Conservation (phyloP, 2,888 invertebrate species). For the Perithous albicinctus region DNA sequence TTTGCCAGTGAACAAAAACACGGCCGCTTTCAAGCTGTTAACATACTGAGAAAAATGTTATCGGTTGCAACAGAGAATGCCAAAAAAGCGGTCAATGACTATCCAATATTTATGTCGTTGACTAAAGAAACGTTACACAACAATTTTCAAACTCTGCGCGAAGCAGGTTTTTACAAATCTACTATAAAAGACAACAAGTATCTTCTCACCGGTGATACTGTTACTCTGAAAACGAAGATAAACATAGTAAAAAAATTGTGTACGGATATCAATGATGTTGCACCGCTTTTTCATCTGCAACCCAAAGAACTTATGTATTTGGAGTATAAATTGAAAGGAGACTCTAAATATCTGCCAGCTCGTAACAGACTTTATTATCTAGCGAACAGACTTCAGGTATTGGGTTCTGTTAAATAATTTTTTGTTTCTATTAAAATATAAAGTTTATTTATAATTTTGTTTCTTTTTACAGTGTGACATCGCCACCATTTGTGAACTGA, state of each 20-base stretch:
- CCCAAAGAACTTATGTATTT: neutral
- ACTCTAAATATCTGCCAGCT: constrained; percentile 21
- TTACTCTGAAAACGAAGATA: constrained; percentile 59
- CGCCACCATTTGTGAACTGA: constrained; percentile 20
- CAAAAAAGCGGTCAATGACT: constrained; percentile 17
- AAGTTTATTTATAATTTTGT: neutral
- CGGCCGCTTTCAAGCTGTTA: neutral
- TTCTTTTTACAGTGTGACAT: constrained; percentile 46
- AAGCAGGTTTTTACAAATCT: constrained; percentile 57
- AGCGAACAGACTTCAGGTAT: constrained; percentile 55
- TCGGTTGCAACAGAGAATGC: constrained; percentile 41
- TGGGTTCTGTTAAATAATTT: neutral
- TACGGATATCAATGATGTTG: constrained; percentile 60
- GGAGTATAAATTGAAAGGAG: neutral
- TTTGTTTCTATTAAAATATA: neutral
- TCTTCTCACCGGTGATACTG: constrained; percentile 47
- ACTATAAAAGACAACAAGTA: constrained; percentile 63
- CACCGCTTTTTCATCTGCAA: constrained; percentile 50
- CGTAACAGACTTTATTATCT: constrained; percentile 60
- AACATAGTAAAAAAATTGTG: constrained; percentile 26
- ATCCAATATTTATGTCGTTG: constrained; percentile 46
- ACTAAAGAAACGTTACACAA: constrained; percentile 42
- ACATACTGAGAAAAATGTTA: constrained; percentile 40
- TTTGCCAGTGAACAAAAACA: neutral
- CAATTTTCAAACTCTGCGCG: constrained; percentile 61